Evolutionary conservation across 2,888 invertebrate species (phyloP).

Genomic region (Cistogaster globosa): DNA sequence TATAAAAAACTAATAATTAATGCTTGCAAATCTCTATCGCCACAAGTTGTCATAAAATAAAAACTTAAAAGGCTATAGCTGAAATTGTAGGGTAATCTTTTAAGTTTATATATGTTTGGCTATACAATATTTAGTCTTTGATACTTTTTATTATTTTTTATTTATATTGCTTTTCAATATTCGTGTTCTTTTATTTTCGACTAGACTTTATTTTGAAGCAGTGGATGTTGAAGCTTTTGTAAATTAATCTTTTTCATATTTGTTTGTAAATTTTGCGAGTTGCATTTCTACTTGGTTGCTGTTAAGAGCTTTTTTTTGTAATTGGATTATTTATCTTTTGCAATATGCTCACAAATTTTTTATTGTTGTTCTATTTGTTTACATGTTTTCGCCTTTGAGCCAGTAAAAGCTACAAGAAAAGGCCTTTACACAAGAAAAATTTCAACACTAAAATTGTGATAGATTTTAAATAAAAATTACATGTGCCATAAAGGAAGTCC

Average conservation of each 20-base stretch:
- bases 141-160: not conserved
- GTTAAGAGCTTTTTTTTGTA: slow-evolving; percentile 54
- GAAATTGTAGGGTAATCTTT: no score
- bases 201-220: slow-evolving; percentile 15
- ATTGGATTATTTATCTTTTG: slow-evolving; percentile 69
- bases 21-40: no score
- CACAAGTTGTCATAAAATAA: no score
- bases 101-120: no score
- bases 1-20: no score
- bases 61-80: no score
- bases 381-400: slow-evolving; percentile 12
- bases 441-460: slow-evolving; percentile 54
- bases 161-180: not conserved
- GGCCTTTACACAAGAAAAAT: slow-evolving; percentile 5
- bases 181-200: not conserved
- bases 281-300: slow-evolving; percentile 10
- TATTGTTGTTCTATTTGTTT: not conserved
- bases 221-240: not conserved
- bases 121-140: no score
- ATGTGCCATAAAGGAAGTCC: slow-evolving; percentile 53
- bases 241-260: slow-evolving; percentile 41
- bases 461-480: slow-evolving; percentile 71
- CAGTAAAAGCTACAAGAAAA: slow-evolving; percentile 30
- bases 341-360: slow-evolving; percentile 31
- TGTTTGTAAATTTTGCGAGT: not conserved